Evolutionary conservation across 2,113 vertebrate genomes (phyloP).

Genomic region (Poecile atricapillus): DNA sequence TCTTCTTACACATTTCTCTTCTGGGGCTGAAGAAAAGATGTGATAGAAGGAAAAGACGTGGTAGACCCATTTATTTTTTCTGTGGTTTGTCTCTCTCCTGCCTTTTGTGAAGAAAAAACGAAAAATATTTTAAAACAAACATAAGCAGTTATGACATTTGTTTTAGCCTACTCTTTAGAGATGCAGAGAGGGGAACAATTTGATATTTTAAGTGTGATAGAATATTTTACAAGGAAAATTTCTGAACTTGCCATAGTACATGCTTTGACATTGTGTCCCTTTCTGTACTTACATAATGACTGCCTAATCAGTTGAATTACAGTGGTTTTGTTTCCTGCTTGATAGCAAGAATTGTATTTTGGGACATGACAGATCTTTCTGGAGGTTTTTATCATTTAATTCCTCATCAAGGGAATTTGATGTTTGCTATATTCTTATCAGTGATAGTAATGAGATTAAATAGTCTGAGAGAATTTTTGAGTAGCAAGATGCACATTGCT

Average conservation of each 20-base stretch:
- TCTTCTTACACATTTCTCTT: not conserved
- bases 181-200: not conserved
- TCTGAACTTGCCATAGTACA: not conserved
- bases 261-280: not conserved
- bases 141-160: not conserved
- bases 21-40: not conserved
- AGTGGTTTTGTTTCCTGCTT: not conserved
- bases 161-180: not conserved
- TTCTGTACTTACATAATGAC: not conserved
- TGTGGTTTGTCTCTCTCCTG: not conserved
- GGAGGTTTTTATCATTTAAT: not conserved
- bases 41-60: not conserved
- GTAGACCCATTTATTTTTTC: not conserved
- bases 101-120: not conserved
- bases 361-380: not conserved
- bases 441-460: slow-evolving; percentile 24
- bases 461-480: slow-evolving; percentile 8
- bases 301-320: not conserved
- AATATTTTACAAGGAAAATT: not conserved
- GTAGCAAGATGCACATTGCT: slow-evolving; percentile 7
- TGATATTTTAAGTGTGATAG: not conserved
- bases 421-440: slow-evolving; percentile 23
- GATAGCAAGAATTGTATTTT: not conserved
- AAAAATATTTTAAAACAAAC: not conserved
- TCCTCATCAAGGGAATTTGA: not conserved